Evolutionary conservation across 2,797 vertebrate genomes (phyloP).

Genomic region (Labroides dimidiatus): DNA sequence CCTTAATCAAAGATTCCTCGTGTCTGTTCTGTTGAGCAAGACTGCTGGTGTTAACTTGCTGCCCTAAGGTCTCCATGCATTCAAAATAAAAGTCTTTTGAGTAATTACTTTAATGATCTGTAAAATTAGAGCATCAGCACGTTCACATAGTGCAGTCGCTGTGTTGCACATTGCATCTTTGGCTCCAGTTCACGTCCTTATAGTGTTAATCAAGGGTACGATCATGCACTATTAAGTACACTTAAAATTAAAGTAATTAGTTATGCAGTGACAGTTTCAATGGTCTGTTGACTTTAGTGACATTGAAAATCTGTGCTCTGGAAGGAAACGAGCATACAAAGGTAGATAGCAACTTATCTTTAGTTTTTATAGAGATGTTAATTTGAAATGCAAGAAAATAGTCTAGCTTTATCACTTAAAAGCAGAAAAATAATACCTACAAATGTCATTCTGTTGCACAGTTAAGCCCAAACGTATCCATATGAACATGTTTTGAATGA

Average conservation of each 20-base stretch:
- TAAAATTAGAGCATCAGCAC: conserved; percentile 25
- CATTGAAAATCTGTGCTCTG: conserved; percentile 16
- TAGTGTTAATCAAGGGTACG: conserved; percentile 35
- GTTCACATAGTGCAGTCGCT: conserved; percentile 14
- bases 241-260: conserved; percentile 47
- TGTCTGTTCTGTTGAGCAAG: neutral
- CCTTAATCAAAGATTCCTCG: conserved; percentile 53
- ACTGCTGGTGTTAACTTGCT: conserved; percentile 52
- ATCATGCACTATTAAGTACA: conserved; percentile 22
- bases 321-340: neutral
- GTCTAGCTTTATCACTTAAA: neutral
- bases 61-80: conserved; percentile 52
- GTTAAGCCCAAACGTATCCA: conserved; percentile 10
- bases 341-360: conserved; percentile 16
- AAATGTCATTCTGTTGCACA: conserved; percentile 8
- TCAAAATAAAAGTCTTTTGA: conserved; percentile 9
- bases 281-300: conserved; percentile 37
- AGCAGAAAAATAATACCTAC: neutral
- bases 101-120: conserved; percentile 36
- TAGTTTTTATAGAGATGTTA: neutral
- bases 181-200: conserved; percentile 35
- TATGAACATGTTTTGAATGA: conserved; percentile 35
- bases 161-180: conserved; percentile 31
- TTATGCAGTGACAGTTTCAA: conserved; percentile 32
- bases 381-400: conserved; percentile 7